phyloP scores from a whole-genome alignment of 2,113 vertebrate species.

The Seriola dumerili region DNA sequence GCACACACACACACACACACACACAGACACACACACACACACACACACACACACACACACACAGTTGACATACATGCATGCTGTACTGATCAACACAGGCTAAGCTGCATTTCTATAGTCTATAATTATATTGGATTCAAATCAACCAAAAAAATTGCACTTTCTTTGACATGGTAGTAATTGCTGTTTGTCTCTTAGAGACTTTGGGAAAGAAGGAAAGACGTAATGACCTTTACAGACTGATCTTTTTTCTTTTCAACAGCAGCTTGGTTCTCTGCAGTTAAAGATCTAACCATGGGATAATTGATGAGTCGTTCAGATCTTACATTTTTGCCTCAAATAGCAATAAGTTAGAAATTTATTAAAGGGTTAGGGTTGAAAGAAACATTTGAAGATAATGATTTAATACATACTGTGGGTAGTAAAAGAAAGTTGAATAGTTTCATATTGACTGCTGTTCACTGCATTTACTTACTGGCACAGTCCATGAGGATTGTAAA shows the following conservation, averaged over 20 bases:
- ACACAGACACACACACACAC: conserved; percentile 22
- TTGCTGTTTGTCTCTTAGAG: conserved; percentile 49
- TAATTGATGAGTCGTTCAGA: conserved; percentile 5
- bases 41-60: conserved; percentile 8
- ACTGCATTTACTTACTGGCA: neutral
- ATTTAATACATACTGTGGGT: neutral
- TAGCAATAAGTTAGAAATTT: neutral
- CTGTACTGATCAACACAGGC: neutral
- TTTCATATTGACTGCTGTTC: neutral
- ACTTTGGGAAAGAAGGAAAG: conserved; percentile 19
- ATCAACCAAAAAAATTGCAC: conserved; percentile 33
- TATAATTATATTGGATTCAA: conserved; percentile 29
- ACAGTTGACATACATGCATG: neutral
- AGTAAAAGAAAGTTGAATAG: neutral
- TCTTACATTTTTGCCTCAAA: neutral
- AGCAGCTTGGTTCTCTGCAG: neutral
- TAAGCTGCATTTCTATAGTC: neutral
- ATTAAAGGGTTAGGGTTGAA: neutral
- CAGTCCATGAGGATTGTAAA: neutral
- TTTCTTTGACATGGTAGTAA: conserved; percentile 40
- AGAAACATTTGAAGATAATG: neutral
- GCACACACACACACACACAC: conserved; percentile 15
- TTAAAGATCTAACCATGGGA: neutral
- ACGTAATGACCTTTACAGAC: neutral
- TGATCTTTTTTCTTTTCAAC: neutral